Conservation (phyloP, 1,140 invertebrate genomes). For the Calliphora vicina region DNA sequence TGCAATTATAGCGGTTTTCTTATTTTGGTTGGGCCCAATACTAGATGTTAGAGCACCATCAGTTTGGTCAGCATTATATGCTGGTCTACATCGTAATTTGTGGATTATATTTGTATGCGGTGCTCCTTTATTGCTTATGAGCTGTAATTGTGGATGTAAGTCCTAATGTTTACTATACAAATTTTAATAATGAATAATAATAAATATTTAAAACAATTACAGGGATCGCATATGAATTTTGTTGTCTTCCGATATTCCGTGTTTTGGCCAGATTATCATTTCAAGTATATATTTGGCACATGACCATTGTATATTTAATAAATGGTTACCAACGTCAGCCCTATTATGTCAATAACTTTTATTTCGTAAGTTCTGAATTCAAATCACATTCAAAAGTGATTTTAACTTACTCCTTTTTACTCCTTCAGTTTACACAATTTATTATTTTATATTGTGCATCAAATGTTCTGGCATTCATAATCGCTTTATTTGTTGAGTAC, state of each 20-base stretch:
- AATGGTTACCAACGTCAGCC: conserved; percentile 49
- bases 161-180: neutral
- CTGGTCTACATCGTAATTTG: neutral
- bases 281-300: conserved; percentile 55
- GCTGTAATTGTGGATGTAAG: neutral
- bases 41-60: neutral
- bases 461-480: neutral
- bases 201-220: neutral
- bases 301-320: conserved; percentile 42
- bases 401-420: neutral
- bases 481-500: neutral
- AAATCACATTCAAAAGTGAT: neutral
- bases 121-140: neutral
- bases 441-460: neutral
- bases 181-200: neutral
- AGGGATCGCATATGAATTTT: conserved; percentile 51
- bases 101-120: neutral
- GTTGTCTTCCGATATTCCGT: conserved; percentile 47
- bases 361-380: neutral
- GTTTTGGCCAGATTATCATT: conserved; percentile 52
- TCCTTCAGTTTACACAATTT: neutral
- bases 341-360: conserved; percentile 41
- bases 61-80: conserved; percentile 11
- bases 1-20: neutral
- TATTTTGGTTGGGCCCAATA: neutral